These are phyloP conservation scores for Siniperca scherzeri DNA, from an alignment of 2,797 vertebrate genomes.

Conservation along the genomic window DNA sequence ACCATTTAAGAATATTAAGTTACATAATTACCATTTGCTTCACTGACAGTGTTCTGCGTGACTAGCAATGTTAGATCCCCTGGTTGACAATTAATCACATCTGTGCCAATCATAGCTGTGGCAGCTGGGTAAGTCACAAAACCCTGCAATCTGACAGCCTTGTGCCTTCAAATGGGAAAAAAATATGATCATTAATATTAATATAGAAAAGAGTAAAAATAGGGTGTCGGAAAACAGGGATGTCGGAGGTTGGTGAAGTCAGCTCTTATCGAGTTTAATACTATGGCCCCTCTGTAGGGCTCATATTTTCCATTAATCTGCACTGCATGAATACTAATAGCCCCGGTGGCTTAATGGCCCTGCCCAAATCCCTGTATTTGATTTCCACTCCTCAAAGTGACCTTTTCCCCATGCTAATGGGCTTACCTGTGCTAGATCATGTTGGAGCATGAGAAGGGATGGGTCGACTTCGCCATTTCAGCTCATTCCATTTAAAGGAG, in stretches of 20 bases:
- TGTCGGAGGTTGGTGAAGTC: slow-evolving; percentile 83
- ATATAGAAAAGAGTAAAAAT: slow-evolving; percentile 72
- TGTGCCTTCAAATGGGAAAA: slow-evolving; percentile 68
- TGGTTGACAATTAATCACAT: slow-evolving; percentile 68
- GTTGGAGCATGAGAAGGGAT: slow-evolving; percentile 72
- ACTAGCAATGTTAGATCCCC: slow-evolving; percentile 42
- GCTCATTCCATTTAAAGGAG: slow-evolving; percentile 61
- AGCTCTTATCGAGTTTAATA: slow-evolving; percentile 86
- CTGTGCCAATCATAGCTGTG: slow-evolving; percentile 60
- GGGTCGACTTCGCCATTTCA: slow-evolving; percentile 52
- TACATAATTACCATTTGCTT: slow-evolving; percentile 45
- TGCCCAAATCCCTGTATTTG: slow-evolving; percentile 85
- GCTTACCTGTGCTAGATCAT: slow-evolving; percentile 85
- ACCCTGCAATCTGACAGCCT: slow-evolving; percentile 66
- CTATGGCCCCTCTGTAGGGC: slow-evolving; percentile 76
- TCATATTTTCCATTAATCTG: slow-evolving; percentile 86
- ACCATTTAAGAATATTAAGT: slow-evolving; percentile 46
- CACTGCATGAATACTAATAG: slow-evolving; percentile 87
- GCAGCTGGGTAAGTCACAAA: slow-evolving; percentile 66
- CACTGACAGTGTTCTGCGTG: slow-evolving; percentile 45
- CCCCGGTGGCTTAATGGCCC: slow-evolving; percentile 82
- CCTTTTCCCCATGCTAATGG: slow-evolving; percentile 85
- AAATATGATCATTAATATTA: slow-evolving; percentile 83
- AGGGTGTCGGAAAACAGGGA: slow-evolving; percentile 75
- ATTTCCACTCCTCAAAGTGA: slow-evolving; percentile 87